Conservation (phyloP, 2,797 vertebrate genomes). For the Hemibagrus guttatus region DNA sequence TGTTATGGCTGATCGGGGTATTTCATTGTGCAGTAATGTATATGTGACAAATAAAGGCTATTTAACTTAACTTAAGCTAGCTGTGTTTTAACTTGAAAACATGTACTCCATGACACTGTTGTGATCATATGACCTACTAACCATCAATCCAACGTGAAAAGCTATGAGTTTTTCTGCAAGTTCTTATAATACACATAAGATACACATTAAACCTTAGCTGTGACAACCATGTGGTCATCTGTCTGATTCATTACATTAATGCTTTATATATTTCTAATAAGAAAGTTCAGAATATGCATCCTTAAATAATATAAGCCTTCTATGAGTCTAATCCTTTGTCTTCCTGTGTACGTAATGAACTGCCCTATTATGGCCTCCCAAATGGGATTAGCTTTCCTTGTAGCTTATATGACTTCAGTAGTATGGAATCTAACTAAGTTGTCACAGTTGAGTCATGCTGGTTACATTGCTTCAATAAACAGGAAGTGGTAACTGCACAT, state of each 20-base stretch:
- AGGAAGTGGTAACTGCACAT: slow-evolving; percentile 12
- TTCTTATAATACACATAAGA: background rate
- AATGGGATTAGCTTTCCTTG: background rate
- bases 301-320: background rate
- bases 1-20: too few species aligned
- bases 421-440: slow-evolving; percentile 21
- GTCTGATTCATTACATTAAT: background rate
- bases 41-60: too few species aligned
- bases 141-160: background rate
- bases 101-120: background rate
- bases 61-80: too few species aligned
- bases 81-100: background rate
- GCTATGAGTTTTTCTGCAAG: background rate
- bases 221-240: background rate
- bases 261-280: background rate
- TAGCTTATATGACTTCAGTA: slow-evolving; percentile 17
- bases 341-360: background rate
- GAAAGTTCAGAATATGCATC: too few species aligned
- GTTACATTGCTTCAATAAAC: slow-evolving; percentile 11
- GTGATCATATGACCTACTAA: background rate
- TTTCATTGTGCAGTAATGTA: too few species aligned
- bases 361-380: slow-evolving; percentile 28
- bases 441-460: slow-evolving; percentile 8
- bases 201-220: background rate
- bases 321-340: background rate